These are phyloP conservation scores for Mormoops blainvillei DNA, from an alignment of 2,113 vertebrate genomes.

Conservation along the genomic window DNA sequence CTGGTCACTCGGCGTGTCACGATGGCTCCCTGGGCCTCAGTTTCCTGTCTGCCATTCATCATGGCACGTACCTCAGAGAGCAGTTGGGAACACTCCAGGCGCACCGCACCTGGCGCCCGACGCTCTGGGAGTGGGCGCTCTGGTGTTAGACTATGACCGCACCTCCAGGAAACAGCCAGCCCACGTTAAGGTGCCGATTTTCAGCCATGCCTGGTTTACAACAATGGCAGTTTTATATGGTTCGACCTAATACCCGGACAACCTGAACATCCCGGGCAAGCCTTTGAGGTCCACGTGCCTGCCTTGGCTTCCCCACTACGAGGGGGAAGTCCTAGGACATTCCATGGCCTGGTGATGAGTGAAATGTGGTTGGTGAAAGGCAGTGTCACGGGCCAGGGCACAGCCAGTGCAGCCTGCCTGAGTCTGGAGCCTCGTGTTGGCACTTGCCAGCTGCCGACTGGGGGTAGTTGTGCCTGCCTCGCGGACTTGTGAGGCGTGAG, in stretches of 20 bases:
- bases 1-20: background rate
- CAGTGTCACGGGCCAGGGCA: background rate
- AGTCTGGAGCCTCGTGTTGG: background rate
- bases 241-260: fast-evolving
- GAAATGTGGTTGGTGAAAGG: background rate
- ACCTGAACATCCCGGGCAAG: background rate
- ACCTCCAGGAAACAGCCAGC: background rate
- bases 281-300: background rate
- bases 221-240: background rate
- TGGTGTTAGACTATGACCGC: background rate
- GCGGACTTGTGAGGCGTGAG: background rate
- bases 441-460: background rate
- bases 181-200: background rate
- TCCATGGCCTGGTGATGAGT: fast-evolving
- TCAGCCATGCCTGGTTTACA: background rate
- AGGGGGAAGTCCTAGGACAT: background rate
- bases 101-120: background rate
- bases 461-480: background rate
- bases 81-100: background rate
- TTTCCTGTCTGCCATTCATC: background rate
- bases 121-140: fast-evolving
- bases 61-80: fast-evolving
- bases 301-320: background rate
- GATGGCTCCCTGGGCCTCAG: background rate
- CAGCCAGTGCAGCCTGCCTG: background rate